Evolutionary conservation across 1,140 invertebrate species (phyloP), one percentile per base, ranked within the genome.

Genomic region (Rhopalosiphum padi): DNA sequence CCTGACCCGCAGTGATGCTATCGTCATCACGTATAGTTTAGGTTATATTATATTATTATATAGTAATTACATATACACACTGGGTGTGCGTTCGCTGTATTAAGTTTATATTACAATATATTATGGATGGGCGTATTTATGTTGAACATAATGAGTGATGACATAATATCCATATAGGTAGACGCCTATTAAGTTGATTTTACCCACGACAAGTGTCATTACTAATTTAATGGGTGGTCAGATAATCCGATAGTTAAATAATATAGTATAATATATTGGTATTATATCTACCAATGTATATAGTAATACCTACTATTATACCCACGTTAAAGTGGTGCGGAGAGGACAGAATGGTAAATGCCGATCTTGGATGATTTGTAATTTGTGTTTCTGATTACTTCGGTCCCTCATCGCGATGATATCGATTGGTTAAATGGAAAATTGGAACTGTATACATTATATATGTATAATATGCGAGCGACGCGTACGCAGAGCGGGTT

Each of bases 381-480:
- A 77, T 77, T 77, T 77, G 60, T 77, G 60, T 77, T 77, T n/a
- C 60, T 77, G 60, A 77, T 77, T 77, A 77, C 60, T 77, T 77
- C 15, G n/a, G 60, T 21, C 60, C n/a, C 15, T n/a, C 3, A 18
- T 51, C 15, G 60, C 5, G 15, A 77, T 77, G 60, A n/a, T 77
- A 77, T n/a, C 5, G 60, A 77, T 77, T 18, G 11, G 30, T 68
- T n/a, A 18, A 60, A 30, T 4, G 30, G 30, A 68, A n/a, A n/a
- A 68, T 68, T 68, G 30, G 15, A 68, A 68, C 30, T 68, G 60
- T 77, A 15, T 68, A 68, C 15, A n/a, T n/a, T 41, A 41, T 41
- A 41, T 41, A 41, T 68, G 15, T n/a, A 68, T n/a, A 77, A 77
- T 77, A 77, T 35, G 37, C 37, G 25, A 68, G 30, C 15, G 11